Conservation (phyloP, 2,888 invertebrate genomes). For the Dendrolimus houi region DNA sequence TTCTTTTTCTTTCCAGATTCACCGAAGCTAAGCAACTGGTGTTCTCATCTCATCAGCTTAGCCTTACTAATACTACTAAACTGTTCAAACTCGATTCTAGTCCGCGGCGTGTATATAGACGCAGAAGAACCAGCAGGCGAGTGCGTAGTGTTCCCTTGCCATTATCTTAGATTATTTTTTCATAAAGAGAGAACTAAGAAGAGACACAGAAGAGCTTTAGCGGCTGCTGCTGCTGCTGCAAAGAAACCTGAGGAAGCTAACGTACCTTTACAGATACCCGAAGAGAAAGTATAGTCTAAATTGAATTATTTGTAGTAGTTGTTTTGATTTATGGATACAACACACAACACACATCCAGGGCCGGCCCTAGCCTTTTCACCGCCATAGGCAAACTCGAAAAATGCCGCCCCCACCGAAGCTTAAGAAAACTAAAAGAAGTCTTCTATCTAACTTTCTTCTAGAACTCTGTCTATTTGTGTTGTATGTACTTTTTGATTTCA, state of each 20-base stretch:
- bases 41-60: constrained; percentile 85
- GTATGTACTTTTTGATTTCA: too few species aligned
- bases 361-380: too few species aligned
- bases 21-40: constrained; percentile 85
- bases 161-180: constrained; percentile 87
- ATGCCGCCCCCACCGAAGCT: too few species aligned
- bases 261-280: constrained; percentile 52
- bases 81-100: constrained; percentile 90
- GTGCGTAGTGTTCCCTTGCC: constrained; percentile 89
- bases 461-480: too few species aligned
- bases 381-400: too few species aligned
- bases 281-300: constrained; percentile 52
- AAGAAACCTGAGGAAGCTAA: constrained; percentile 52
- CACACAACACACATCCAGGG: too few species aligned
- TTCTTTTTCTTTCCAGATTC: constrained; percentile 71
- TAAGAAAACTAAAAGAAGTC: too few species aligned
- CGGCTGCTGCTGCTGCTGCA: constrained; percentile 41
- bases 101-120: constrained; percentile 91
- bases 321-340: too few species aligned
- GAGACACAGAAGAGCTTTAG: constrained; percentile 53
- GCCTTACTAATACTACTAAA: constrained; percentile 85
- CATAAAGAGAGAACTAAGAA: constrained; percentile 81
- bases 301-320: background rate
- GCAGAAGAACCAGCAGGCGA: constrained; percentile 89
- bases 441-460: too few species aligned